Conservation (phyloP, 2,888 invertebrate genomes). For the Philereme vetulata region DNA sequence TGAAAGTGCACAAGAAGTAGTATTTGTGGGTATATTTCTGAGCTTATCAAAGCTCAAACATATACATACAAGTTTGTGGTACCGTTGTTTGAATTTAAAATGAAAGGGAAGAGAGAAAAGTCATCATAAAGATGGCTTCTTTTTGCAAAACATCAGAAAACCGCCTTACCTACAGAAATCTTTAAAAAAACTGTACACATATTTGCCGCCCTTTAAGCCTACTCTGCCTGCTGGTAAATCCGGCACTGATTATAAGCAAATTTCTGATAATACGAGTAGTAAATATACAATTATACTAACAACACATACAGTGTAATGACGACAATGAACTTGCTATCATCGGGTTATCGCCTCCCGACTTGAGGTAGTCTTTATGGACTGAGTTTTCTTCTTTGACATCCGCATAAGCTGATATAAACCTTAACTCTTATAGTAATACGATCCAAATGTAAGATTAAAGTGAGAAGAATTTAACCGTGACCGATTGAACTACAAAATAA, state of each 20-base stretch:
- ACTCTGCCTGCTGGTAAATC: too few relatives aligned
- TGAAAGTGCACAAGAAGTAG: too few relatives aligned
- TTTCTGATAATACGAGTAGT: background rate
- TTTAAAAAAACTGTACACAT: too few relatives aligned
- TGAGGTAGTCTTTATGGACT: constrained; percentile 49
- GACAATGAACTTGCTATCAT: constrained; percentile 57
- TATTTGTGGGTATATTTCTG: too few relatives aligned
- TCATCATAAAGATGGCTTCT: too few relatives aligned
- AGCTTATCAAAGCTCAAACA: too few relatives aligned
- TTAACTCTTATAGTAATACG: constrained; percentile 3
- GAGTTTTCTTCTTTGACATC: constrained; percentile 35
- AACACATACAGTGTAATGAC: constrained; percentile 39
- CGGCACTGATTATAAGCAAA: too few relatives aligned
- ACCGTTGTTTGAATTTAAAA: too few relatives aligned
- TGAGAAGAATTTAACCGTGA: constrained; percentile 15
- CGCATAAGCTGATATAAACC: constrained; percentile 9
- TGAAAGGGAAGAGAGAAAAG: too few relatives aligned
- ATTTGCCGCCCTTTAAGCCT: background rate
- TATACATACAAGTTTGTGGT: too few relatives aligned
- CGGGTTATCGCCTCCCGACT: constrained; percentile 52
- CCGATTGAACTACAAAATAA: constrained; percentile 20
- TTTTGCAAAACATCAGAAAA: too few relatives aligned
- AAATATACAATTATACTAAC: background rate
- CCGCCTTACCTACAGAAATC: too few relatives aligned
- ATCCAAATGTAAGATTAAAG: constrained; percentile 2